A percentile compares a stretch with the other conserved stretches of the same genome.
Conservation (phyloP, 1,140 invertebrate genomes). For the Carposina sasakii region DNA sequence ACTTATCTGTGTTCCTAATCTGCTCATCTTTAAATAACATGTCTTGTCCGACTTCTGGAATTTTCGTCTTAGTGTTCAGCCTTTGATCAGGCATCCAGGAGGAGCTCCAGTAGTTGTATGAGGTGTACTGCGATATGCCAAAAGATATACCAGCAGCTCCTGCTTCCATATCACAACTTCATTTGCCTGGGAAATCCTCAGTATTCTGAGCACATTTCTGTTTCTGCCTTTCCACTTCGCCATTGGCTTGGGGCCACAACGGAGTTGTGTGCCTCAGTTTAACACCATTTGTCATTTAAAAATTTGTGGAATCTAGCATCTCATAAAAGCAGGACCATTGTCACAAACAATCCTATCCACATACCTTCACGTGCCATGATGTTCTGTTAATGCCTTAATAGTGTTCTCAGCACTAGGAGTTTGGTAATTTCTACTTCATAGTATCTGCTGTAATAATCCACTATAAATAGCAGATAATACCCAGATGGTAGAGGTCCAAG, state of each 20-base stretch:
- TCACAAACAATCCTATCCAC: constrained; percentile 12
- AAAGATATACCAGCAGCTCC: constrained; percentile 24
- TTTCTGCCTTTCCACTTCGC: constrained; percentile 14
- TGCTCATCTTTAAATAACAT: not conserved
- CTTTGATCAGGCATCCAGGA: constrained; percentile 14
- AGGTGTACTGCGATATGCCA: constrained; percentile 34
- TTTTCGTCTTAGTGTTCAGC: constrained; percentile 1
- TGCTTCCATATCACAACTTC: constrained; percentile 23
- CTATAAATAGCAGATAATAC: constrained; percentile 18
- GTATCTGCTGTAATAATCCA: constrained; percentile 21
- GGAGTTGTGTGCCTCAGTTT: constrained; percentile 22
- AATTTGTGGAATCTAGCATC: constrained; percentile 22
- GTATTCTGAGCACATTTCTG: constrained; percentile 18
- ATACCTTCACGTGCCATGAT: not conserved
- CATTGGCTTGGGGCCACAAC: constrained; percentile 35
- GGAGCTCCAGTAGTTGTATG: constrained; percentile 32
- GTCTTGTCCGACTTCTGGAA: not conserved
- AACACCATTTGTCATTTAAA: constrained; percentile 20
- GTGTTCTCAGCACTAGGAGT: constrained; percentile 12
- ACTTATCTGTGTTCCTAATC: not conserved
- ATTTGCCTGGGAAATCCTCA: constrained; percentile 19
- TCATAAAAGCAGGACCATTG: constrained; percentile 26
- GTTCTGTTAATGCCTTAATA: not conserved
- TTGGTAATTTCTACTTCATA: constrained; percentile 17
- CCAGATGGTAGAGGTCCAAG: constrained; percentile 18